These are phyloP conservation scores for Drosophila seguyi DNA, from an alignment of 1,140 invertebrate genomes.

Conservation along the genomic window DNA sequence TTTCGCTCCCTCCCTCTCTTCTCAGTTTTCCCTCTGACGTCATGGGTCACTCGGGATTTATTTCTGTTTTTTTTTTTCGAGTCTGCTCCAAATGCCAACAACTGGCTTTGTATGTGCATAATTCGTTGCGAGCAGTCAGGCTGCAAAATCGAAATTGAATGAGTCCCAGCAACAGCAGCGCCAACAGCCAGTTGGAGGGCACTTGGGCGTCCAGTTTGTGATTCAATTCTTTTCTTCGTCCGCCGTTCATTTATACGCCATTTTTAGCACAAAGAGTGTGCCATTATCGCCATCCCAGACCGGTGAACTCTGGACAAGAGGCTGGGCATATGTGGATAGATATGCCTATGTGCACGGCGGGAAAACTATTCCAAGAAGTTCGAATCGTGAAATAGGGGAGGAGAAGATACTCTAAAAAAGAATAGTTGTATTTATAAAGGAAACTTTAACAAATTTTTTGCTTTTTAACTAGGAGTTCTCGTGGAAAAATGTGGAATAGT, in stretches of 20 bases:
- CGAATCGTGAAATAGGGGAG: too few relatives aligned
- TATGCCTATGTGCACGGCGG: conserved; percentile 22
- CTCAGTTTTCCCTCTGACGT: conserved; percentile 48
- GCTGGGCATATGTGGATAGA: conserved; percentile 48
- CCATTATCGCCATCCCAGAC: conserved; percentile 15
- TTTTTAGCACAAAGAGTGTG: conserved; percentile 60
- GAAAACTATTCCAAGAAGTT: not conserved
- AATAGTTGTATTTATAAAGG: not conserved
- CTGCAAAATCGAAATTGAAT: conserved; percentile 62
- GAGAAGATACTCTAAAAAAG: not conserved
- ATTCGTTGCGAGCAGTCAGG: conserved; percentile 44
- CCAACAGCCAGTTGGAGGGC: conserved; percentile 39
- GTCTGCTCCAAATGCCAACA: conserved; percentile 20
- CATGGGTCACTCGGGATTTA: conserved; percentile 27
- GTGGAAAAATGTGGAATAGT: too few relatives aligned
- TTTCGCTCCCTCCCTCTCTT: not conserved
- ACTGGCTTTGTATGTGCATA: conserved; percentile 46
- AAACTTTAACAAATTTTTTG: not conserved
- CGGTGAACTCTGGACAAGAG: conserved; percentile 29
- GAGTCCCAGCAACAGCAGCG: not conserved
- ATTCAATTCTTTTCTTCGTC: conserved; percentile 61
- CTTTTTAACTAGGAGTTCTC: not conserved
- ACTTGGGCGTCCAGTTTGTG: conserved; percentile 58
- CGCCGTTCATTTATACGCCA: conserved; percentile 60
- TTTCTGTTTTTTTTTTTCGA: not conserved